Evolutionary conservation across 2,888 invertebrate genomes (phyloP).

Genomic region (Erebia aethiops): DNA sequence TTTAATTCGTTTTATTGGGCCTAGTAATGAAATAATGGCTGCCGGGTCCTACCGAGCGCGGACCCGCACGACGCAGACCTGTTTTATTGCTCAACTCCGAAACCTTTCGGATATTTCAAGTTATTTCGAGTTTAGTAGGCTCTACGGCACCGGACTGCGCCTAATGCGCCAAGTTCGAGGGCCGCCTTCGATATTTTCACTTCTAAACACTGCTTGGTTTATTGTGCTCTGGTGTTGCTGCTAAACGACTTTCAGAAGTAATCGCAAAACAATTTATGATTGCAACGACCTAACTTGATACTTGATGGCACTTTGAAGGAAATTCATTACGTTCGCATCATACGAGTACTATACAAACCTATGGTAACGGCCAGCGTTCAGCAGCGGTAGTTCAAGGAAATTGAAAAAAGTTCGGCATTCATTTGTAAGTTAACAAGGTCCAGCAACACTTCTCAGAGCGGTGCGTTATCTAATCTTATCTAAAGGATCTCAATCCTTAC

Average conservation of each 20-base stretch:
- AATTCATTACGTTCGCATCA: not conserved
- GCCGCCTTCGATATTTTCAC: slow-evolving; percentile 29
- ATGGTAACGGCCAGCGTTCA: too few species aligned
- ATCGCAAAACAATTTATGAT: not conserved
- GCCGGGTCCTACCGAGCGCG: slow-evolving; percentile 43
- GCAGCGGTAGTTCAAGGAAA: too few species aligned
- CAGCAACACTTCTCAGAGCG: too few species aligned
- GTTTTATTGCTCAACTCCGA: slow-evolving; percentile 48
- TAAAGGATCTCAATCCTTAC: too few species aligned
- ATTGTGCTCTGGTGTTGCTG: slow-evolving; percentile 12
- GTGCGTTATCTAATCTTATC: too few species aligned
- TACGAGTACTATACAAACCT: not conserved
- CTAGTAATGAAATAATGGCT: slow-evolving; percentile 73
- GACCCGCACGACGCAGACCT: slow-evolving; percentile 48
- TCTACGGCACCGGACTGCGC: slow-evolving; percentile 33
- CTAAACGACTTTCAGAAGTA: not conserved
- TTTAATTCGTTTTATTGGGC: slow-evolving; percentile 82
- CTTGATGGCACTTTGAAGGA: not conserved
- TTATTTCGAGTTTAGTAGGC: slow-evolving; percentile 37
- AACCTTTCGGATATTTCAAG: slow-evolving; percentile 53
- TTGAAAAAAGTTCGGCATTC: too few species aligned
- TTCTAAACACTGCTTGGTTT: slow-evolving; percentile 24
- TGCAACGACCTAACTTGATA: not conserved
- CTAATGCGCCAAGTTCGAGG: slow-evolving; percentile 40
- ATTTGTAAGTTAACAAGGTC: too few species aligned